Conservation (phyloP, 2,888 invertebrate genomes). For the Timema cristinae region DNA sequence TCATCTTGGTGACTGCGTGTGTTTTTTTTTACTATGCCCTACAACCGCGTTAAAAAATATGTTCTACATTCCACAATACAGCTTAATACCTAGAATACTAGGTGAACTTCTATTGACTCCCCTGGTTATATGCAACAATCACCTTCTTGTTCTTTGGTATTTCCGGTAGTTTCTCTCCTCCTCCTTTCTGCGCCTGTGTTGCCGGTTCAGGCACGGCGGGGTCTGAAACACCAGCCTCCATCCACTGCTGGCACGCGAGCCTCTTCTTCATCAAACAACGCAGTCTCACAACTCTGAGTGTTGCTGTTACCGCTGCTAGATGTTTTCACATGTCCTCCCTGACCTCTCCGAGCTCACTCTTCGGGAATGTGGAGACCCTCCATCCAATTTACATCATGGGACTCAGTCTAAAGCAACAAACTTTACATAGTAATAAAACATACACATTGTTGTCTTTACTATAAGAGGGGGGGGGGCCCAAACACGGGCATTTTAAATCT, state of each 20-base stretch:
- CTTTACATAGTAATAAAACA: too few species aligned
- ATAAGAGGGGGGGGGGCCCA: too few species aligned
- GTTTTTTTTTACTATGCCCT: too few species aligned
- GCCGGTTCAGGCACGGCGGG: not conserved
- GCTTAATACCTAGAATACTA: not conserved
- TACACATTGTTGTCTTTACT: not conserved
- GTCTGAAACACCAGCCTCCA: not conserved
- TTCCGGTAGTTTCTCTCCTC: conserved; percentile 80
- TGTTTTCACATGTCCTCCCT: too few species aligned
- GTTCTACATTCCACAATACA: too few species aligned
- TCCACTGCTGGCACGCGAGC: conserved; percentile 7
- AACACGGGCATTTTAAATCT: not conserved
- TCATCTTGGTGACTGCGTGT: too few species aligned
- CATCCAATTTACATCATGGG: conserved; percentile 76
- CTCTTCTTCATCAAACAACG: conserved; percentile 40
- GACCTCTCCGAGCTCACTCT: conserved; percentile 56
- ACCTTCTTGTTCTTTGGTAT: conserved; percentile 81
- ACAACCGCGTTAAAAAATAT: too few species aligned
- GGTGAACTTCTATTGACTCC: not conserved
- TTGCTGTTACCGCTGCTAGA: too few species aligned
- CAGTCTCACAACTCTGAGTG: conserved; percentile 40
- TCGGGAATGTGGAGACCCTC: conserved; percentile 73
- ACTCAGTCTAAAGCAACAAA: conserved; percentile 62
- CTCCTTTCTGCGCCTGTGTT: conserved; percentile 55
- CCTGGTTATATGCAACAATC: too few species aligned